Evolutionary conservation across 2,888 invertebrate species (phyloP).

Genomic region (Eremobia ochroleuca): DNA sequence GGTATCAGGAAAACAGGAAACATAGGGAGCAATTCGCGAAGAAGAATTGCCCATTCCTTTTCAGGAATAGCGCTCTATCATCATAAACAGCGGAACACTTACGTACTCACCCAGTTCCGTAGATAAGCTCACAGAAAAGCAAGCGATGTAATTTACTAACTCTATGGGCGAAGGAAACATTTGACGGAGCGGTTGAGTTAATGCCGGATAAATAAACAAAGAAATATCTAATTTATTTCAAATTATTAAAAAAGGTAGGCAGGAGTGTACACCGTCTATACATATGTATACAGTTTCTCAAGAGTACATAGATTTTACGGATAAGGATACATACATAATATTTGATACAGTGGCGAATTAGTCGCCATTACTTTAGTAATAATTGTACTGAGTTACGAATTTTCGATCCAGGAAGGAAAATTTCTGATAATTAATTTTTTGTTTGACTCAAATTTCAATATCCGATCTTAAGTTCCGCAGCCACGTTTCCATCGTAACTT

Average conservation of each 20-base stretch:
- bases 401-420: not conserved
- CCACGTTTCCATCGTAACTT: slow-evolving; percentile 42
- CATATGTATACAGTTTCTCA: not conserved
- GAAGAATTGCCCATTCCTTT: slow-evolving; percentile 38
- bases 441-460: slow-evolving; percentile 23
- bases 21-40: slow-evolving; percentile 25
- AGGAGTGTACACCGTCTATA: no score
- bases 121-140: slow-evolving; percentile 33
- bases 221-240: slow-evolving; percentile 12
- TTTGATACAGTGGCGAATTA: not conserved
- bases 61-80: slow-evolving; percentile 35
- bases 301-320: not conserved
- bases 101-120: slow-evolving; percentile 7
- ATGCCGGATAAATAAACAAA: not conserved
- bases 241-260: not conserved
- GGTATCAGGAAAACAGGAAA: slow-evolving; percentile 26
- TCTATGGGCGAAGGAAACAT: slow-evolving; percentile 18
- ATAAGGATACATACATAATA: not conserved
- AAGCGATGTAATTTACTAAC: slow-evolving; percentile 33
- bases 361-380: slow-evolving; percentile 1
- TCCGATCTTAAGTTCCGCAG: not conserved
- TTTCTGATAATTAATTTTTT: slow-evolving; percentile 2
- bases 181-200: slow-evolving; percentile 5
- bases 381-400: not conserved
- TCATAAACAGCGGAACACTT: slow-evolving; percentile 43